Percentiles rank a stretch among this genome's conserved stretches.
Conservation (phyloP, 92 coral and sea anemone genomes). For the Parazoanthus darwini region DNA sequence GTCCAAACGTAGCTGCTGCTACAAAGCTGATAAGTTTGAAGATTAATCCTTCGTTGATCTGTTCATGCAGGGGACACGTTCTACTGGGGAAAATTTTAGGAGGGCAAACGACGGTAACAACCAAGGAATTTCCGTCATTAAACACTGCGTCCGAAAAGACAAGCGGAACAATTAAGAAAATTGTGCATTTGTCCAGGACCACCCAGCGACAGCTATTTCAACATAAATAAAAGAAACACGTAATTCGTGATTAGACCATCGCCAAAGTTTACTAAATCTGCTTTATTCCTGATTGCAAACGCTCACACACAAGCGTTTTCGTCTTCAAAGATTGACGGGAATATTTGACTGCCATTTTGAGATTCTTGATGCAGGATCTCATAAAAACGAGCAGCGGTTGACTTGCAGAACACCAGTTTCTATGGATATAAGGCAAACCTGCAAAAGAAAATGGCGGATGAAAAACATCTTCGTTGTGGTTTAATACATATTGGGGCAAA, state of each 20-base stretch:
- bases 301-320: not conserved
- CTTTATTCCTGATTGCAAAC: not conserved
- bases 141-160: no score
- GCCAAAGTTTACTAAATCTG: not conserved
- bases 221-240: not conserved
- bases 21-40: no score
- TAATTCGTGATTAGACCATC: not conserved
- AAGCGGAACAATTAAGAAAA: no score
- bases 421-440: constrained; percentile 9
- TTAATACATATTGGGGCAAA: not conserved
- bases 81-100: no score
- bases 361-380: not conserved
- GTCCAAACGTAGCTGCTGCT: no score
- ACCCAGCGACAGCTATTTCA: no score
- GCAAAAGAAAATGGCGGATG: constrained; percentile 29
- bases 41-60: no score
- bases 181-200: no score
- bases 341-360: constrained; percentile 15
- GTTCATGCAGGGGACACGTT: no score
- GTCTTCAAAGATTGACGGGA: not conserved
- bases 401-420: constrained; percentile 5
- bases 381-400: constrained; percentile 12
- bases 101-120: no score
- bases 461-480: constrained; percentile 6
- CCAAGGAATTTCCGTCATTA: no score